Base-by-base conservation (phyloP, 2,113 vertebrate genomes). In the Strigops habroptila region DNA sequence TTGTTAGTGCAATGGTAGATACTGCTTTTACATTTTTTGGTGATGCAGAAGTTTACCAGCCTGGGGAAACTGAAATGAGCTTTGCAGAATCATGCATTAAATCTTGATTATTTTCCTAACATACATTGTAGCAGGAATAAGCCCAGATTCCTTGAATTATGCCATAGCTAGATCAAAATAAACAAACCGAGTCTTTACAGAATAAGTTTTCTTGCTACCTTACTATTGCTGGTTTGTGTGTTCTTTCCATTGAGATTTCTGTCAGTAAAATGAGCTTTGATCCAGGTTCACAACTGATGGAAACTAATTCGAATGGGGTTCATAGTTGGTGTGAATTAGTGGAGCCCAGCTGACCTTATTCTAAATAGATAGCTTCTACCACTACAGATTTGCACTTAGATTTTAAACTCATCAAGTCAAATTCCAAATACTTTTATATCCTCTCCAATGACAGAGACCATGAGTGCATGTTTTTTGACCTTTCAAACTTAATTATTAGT, bases 391-490 rank as follows among this genome's bases (percentile, higher is more conserved):
- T 94, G 55, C 88, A 79, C 93, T 94, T 68, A 81, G 46, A 89
- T 94, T 89, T 91, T 78, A 77, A 92, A 90, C 73, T 91, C 88
- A 82, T 89, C 68, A 80, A 94, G 59, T 68, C 44, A 70, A 53
- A 86, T 84, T 78, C 83, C n/a, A 87, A 82, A 91, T 65, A 82
- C 65, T 90, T 90, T 75, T 62, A 35, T 87, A 95, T 73, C 52
- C 62, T 90, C 60, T 93, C 86, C 76, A 93, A 46, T 92, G 89
- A 79, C 1, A 76, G 25, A 81, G n/a, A 91, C 41, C 49, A 65
- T 48, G 27, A 79, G 14, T 14, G 7, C 51, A 15, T 33, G 39
- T 60, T 68, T 82, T 93, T 71, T 90, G 82, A 35, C 87, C 78
- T 96, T 93, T 90, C 78, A 71, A 79, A 74, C 46, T 43, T 51